These are phyloP conservation scores for Conchocele bisecta DNA, from an alignment of 2,888 invertebrate species.

Conservation along the genomic window DNA sequence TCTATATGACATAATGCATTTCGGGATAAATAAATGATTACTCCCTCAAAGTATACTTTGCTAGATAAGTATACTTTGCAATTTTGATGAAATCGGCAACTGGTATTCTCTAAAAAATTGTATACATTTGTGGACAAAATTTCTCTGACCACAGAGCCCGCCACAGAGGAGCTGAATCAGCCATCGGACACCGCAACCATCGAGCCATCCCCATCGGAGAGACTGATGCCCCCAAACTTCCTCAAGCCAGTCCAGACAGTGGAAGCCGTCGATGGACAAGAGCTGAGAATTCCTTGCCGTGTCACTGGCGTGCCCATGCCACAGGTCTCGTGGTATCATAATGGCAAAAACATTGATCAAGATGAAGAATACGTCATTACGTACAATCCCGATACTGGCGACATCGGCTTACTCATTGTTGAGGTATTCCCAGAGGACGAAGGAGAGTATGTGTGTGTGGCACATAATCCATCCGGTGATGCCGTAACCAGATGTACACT, in stretches of 20 bases:
- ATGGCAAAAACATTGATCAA: constrained; percentile 81
- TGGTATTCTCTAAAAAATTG: background rate
- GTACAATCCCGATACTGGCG: constrained; percentile 80
- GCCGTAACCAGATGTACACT: constrained; percentile 87
- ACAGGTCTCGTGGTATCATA: constrained; percentile 81
- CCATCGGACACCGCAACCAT: constrained; percentile 57
- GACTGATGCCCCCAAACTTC: constrained; percentile 77
- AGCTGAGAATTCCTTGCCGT: constrained; percentile 77
- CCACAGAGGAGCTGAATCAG: constrained; percentile 59
- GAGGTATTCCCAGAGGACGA: constrained; percentile 83
- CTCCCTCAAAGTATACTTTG: too few species aligned
- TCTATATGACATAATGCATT: too few species aligned
- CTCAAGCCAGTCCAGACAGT: constrained; percentile 68
- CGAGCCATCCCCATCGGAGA: constrained; percentile 71
- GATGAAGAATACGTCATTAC: constrained; percentile 82
- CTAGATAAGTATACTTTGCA: too few species aligned
- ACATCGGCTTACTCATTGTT: constrained; percentile 80
- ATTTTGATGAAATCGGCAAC: too few species aligned
- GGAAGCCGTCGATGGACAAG: constrained; percentile 78
- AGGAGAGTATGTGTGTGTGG: constrained; percentile 89
- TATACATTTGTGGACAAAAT: background rate
- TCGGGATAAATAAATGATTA: too few species aligned
- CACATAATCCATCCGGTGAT: constrained; percentile 91
- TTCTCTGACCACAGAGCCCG: constrained; percentile 65
- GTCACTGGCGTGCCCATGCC: constrained; percentile 80